Conservation (phyloP, 1,140 invertebrate species). For the Andricus grossulariae region DNA sequence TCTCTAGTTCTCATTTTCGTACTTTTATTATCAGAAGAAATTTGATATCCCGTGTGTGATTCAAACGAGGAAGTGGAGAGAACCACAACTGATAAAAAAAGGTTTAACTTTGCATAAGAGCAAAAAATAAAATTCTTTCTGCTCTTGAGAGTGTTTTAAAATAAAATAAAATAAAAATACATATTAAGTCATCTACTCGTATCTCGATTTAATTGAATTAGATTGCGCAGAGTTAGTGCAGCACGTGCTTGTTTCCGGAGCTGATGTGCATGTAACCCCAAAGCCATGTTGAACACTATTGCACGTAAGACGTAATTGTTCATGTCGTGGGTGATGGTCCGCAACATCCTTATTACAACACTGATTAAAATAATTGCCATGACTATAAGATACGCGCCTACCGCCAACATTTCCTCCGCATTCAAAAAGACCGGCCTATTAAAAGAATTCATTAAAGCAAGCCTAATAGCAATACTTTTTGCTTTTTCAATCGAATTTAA, state of each 20-base stretch:
- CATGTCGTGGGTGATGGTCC: slow-evolving; percentile 39
- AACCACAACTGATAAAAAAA: too few species aligned
- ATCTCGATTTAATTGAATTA: slow-evolving; percentile 6
- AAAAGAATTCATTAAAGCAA: neutral
- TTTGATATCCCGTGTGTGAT: too few species aligned
- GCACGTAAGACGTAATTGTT: slow-evolving; percentile 49
- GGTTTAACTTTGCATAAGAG: too few species aligned
- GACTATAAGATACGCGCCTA: slow-evolving; percentile 20
- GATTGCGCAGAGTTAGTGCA: neutral
- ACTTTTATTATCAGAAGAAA: too few species aligned
- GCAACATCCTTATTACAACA: slow-evolving; percentile 57
- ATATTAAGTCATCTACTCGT: neutral
- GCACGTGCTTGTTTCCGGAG: slow-evolving; percentile 13
- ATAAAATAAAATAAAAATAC: neutral
- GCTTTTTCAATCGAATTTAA: slow-evolving; percentile 1
- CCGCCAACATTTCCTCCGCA: neutral
- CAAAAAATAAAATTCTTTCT: too few species aligned
- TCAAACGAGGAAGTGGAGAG: too few species aligned
- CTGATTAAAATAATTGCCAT: slow-evolving; percentile 60
- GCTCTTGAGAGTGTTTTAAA: neutral
- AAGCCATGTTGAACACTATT: neutral
- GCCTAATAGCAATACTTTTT: neutral
- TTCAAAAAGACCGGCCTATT: neutral
- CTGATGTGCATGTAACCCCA: slow-evolving; percentile 1
- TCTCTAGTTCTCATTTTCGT: too few species aligned